Conservation (phyloP, 1,140 invertebrate genomes). For the Drosophila santomea region DNA sequence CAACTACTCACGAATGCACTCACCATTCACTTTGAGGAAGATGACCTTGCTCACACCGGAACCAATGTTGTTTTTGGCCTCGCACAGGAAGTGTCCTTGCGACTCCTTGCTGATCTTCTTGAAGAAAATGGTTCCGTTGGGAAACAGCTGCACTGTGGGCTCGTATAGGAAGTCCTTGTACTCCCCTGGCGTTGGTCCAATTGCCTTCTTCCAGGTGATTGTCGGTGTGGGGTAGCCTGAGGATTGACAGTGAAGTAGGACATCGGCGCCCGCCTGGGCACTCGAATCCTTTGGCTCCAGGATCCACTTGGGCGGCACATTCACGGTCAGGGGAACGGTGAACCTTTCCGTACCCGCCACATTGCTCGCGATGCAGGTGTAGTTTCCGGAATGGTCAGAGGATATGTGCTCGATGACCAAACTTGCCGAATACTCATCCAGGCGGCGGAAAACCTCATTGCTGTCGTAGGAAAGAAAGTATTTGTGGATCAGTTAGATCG, state of each 20-base stretch:
- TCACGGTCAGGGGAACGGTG: conserved; percentile 91
- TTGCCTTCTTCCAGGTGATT: conserved; percentile 94
- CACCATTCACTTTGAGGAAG: conserved; percentile 94
- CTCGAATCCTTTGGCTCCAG: conserved; percentile 94
- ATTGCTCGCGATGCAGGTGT: conserved; percentile 94
- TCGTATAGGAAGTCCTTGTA: conserved; percentile 94
- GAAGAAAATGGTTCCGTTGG: conserved; percentile 93
- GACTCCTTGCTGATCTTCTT: conserved; percentile 92
- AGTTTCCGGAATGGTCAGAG: conserved; percentile 93
- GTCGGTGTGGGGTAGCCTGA: conserved; percentile 95
- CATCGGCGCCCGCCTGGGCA: conserved; percentile 92
- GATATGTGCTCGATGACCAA: conserved; percentile 94
- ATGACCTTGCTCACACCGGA: conserved; percentile 94
- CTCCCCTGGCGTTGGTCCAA: conserved; percentile 92
- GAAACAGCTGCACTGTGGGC: conserved; percentile 90
- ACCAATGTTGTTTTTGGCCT: conserved; percentile 95
- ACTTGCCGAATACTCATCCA: conserved; percentile 95
- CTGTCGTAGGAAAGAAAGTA: conserved; percentile 6
- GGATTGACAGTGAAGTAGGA: conserved; percentile 95
- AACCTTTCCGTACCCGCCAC: conserved; percentile 91
- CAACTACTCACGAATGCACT: background rate
- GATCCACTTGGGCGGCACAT: conserved; percentile 96
- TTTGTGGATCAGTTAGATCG: background rate
- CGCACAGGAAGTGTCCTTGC: conserved; percentile 96
- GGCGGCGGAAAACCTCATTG: conserved; percentile 86